phyloP scores from a whole-genome alignment of 2,797 vertebrate genomes.

The Poeciliopsis gracilis region DNA sequence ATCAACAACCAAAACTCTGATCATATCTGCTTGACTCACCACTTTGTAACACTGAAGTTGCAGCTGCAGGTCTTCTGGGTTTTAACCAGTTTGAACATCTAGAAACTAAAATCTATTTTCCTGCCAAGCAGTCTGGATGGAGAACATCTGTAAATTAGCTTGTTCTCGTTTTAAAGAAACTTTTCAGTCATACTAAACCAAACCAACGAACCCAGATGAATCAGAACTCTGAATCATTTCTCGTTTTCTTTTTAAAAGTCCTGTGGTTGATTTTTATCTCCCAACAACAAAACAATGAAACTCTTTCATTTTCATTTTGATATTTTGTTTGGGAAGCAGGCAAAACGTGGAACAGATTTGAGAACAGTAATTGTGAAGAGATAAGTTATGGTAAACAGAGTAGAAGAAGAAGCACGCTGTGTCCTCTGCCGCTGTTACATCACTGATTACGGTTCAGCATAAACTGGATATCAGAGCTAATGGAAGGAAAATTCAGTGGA shows the following conservation, averaged over 20 bases:
- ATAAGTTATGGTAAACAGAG: neutral
- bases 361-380: neutral
- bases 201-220: neutral
- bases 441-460: neutral
- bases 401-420: neutral
- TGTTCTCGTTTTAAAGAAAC: neutral
- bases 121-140: neutral
- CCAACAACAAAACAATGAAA: neutral
- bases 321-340: neutral
- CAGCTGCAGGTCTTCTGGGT: neutral
- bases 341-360: neutral
- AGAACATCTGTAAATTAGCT: neutral
- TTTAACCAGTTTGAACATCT: neutral
- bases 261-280: neutral
- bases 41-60: neutral
- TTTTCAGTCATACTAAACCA: neutral
- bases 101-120: neutral
- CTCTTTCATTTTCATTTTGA: neutral
- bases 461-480: neutral
- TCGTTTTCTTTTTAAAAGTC: neutral
- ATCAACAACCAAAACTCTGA: too few relatives aligned
- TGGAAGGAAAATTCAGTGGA: neutral
- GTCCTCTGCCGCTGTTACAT: neutral
- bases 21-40: too few relatives aligned
- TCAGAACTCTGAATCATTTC: neutral